These are phyloP conservation scores for Smithornis capensis DNA, from an alignment of 2,113 vertebrate genomes.

Conservation along the genomic window DNA sequence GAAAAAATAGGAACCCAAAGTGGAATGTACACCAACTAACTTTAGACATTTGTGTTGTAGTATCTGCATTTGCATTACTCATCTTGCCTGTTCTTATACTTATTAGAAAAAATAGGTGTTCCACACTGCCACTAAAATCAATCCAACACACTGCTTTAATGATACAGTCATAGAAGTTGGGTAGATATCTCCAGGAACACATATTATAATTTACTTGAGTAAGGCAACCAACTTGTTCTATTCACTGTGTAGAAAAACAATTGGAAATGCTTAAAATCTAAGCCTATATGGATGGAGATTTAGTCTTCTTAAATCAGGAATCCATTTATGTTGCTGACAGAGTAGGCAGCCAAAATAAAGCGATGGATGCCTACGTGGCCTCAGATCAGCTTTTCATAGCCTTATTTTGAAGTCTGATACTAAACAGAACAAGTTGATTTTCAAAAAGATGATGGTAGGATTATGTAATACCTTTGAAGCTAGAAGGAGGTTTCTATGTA, in stretches of 20 bases:
- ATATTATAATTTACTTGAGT: background rate
- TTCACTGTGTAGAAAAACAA: background rate
- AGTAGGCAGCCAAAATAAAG: background rate
- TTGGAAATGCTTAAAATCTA: background rate
- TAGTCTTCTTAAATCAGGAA: background rate
- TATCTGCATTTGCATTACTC: background rate
- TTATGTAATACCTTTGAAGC: background rate
- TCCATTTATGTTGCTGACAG: background rate
- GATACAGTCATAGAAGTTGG: background rate
- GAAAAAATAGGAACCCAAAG: background rate
- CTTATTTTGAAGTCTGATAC: background rate
- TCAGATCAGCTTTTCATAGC: background rate
- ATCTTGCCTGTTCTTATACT: background rate
- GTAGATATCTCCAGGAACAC: background rate
- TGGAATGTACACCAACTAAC: rapidly evolving
- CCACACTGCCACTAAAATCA: background rate
- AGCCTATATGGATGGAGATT: background rate
- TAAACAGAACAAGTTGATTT: background rate
- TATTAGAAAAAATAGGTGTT: background rate
- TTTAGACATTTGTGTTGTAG: background rate
- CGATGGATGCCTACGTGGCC: background rate
- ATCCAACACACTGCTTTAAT: background rate
- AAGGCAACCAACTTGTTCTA: background rate
- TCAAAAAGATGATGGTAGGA: background rate
- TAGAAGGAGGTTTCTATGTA: background rate